Base-by-base conservation (phyloP, 1,140 invertebrate genomes). In the Drosophila erecta region DNA sequence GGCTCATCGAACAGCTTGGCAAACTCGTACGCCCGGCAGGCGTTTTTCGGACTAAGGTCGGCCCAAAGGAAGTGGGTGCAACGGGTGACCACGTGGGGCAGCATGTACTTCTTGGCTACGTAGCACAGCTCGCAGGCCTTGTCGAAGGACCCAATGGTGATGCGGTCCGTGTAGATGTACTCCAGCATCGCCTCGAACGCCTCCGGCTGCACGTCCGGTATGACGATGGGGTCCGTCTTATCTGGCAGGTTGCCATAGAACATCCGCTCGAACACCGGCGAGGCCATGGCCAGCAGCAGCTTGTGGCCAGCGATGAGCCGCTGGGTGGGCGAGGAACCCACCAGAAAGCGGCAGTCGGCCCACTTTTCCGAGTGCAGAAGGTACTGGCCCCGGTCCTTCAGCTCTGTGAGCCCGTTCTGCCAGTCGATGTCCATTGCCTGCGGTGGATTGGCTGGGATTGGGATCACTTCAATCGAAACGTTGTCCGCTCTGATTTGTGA, bases 51-150 rank as follows among this genome's bases (percentile, higher is more conserved):
- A 69, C 95, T 94, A 2, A 97, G 92, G 91, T 97, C 96, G 1
- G 95, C 95, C 95, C 96, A 96, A 30, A 97, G 92, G 90, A 95
- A 97, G 60, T 95, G 94, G 0, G 96, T 97, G 84, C 97, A 97
- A 79, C 96, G 94, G 62, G 96, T 95, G 0, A 97, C 95, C 5
- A 97, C 93, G 91, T 95, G 94, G 1, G 96, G 96, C 17, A 97
- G 85, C 95, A 97, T 96, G 79, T 97, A 97, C 79, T 97, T 97
- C 80, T 97, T 97, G 12, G 96, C 96, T 57, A 96, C 96, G 92
- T 97, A 97, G 90, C 96, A 97, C 12, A 97, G 92, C 75, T 97
- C 96, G 92, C 96, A 97, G 0, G 96, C 96, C 81, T 97, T 95
- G 76, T 97, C 96, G 90, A 97, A 97, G 7, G 96, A 96, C 53